Conservation (phyloP, 2,888 invertebrate species). For the Podabrus alpinus region DNA sequence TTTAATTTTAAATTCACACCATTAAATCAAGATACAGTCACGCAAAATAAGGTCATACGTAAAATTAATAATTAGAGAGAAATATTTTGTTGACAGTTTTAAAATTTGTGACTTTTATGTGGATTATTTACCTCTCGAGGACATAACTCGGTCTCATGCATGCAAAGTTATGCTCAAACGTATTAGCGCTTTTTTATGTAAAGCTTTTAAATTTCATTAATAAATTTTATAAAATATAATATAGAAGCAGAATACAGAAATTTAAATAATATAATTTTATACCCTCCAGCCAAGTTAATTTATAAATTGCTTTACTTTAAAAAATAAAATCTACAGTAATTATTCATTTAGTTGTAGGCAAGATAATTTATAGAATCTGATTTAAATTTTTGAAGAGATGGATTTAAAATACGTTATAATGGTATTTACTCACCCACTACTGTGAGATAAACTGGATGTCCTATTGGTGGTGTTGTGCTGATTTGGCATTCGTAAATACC, state of each 20-base stretch:
- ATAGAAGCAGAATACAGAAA: neutral
- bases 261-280: neutral
- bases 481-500: constrained; percentile 91
- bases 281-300: neutral
- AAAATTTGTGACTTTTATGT: neutral
- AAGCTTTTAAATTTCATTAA: neutral
- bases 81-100: neutral
- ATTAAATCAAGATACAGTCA: constrained; percentile 3
- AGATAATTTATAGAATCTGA: neutral
- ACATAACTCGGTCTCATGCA: neutral
- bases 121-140: neutral
- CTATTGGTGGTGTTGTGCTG: constrained; percentile 86
- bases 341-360: neutral
- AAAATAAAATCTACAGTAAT: neutral
- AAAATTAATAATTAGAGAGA: constrained; percentile 1
- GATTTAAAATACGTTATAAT: neutral
- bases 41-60: constrained; percentile 1
- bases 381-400: neutral
- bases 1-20: neutral
- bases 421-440: constrained; percentile 74
- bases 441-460: constrained; percentile 78
- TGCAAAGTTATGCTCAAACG: neutral
- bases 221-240: neutral
- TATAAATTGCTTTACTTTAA: neutral
- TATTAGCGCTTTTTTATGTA: neutral